phyloP scores from a whole-genome alignment of 2,797 vertebrate species.

The Spizella passerina region DNA sequence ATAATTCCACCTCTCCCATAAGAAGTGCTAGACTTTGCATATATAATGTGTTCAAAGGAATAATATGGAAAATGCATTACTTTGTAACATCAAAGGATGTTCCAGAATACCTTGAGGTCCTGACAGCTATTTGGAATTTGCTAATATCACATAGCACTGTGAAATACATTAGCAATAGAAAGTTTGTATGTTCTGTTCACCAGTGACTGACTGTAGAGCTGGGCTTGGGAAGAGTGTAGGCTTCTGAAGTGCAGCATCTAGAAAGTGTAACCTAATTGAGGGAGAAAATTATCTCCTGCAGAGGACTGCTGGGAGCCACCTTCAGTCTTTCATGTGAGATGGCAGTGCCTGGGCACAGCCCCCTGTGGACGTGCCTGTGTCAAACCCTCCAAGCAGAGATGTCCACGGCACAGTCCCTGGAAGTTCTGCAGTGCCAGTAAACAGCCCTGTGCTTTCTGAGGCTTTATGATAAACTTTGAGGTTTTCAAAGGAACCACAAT shows the following conservation, averaged over 20 bases:
- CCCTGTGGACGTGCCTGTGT: not conserved
- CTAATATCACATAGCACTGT: constrained; percentile 44
- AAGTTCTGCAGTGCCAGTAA: constrained; percentile 17
- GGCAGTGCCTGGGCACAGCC: not conserved
- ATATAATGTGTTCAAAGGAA: constrained; percentile 63
- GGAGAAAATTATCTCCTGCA: constrained; percentile 12
- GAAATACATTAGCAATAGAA: constrained; percentile 43
- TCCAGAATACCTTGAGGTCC: constrained; percentile 61
- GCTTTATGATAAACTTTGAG: constrained; percentile 11
- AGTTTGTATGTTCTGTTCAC: not conserved
- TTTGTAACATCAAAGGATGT: constrained; percentile 63
- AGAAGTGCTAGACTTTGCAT: constrained; percentile 64
- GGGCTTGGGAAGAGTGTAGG: not conserved
- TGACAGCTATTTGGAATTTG: constrained; percentile 42
- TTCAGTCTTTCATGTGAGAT: constrained; percentile 11
- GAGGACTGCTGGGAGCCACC: constrained; percentile 12
- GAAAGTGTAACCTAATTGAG: not conserved
- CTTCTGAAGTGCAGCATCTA: not conserved
- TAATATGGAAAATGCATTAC: constrained; percentile 52
- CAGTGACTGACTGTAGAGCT: not conserved
- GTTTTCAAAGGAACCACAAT: constrained; percentile 41
- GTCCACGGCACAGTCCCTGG: not conserved
- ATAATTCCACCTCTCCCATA: constrained; percentile 49
- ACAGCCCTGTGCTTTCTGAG: constrained; percentile 9
- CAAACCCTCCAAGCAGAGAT: not conserved